Evolutionary conservation across 2,888 invertebrate species (phyloP).

Genomic region (Epinotia bilunana): DNA sequence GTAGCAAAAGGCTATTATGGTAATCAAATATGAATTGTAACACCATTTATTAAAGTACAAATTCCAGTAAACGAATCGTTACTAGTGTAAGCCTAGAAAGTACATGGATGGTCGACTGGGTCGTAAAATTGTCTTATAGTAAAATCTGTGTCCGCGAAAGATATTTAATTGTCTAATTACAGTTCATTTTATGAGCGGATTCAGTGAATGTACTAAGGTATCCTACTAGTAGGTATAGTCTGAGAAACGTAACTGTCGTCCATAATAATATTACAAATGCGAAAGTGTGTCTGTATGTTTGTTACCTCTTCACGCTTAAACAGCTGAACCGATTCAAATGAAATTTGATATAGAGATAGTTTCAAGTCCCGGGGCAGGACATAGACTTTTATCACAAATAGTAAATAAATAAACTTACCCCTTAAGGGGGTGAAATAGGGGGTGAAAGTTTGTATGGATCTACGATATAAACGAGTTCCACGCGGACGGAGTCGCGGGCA

Average conservation of each 20-base stretch:
- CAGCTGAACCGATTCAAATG: too few relatives aligned
- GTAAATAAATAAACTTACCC: too few relatives aligned
- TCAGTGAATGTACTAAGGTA: not conserved
- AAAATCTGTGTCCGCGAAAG: constrained; percentile 33
- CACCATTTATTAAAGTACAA: not conserved
- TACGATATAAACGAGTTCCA: too few relatives aligned
- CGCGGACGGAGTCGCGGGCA: too few relatives aligned
- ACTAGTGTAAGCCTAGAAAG: constrained; percentile 25
- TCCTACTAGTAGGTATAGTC: not conserved
- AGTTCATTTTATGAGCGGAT: not conserved
- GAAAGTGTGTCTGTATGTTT: too few relatives aligned
- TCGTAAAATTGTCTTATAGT: constrained; percentile 28
- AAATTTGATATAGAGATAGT: too few relatives aligned
- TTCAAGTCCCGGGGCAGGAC: too few relatives aligned
- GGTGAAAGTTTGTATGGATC: too few relatives aligned
- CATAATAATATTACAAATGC: too few relatives aligned
- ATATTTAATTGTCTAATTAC: constrained; percentile 32
- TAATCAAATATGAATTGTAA: not conserved
- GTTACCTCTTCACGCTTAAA: too few relatives aligned
- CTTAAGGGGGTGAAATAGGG: too few relatives aligned
- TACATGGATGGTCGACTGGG: constrained; percentile 11
- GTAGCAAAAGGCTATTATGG: not conserved
- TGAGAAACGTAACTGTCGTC: not conserved
- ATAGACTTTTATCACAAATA: too few relatives aligned
- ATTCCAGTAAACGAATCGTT: not conserved